Evolutionary conservation across 2,888 invertebrate genomes (phyloP).

Genomic region (Sarcophaga carnaria): DNA sequence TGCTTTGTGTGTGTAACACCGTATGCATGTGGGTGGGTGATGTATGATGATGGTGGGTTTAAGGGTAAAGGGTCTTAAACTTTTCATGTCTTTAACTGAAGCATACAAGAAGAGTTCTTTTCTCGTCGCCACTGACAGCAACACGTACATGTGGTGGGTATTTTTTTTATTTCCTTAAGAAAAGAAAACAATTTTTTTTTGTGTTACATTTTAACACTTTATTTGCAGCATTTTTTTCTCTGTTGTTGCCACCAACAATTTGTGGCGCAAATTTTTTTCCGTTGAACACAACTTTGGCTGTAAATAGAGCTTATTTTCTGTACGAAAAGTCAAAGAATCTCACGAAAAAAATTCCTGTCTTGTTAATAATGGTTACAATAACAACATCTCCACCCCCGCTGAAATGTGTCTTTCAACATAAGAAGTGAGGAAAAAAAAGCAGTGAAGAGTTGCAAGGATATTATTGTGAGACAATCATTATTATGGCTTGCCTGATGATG

Average conservation of each 20-base stretch:
- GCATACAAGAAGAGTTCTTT: slow-evolving; percentile 32
- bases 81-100: slow-evolving; percentile 23
- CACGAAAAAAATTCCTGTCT: slow-evolving; percentile 52
- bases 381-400: not conserved
- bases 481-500: not conserved
- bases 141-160: slow-evolving; percentile 60
- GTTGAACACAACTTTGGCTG: slow-evolving; percentile 45
- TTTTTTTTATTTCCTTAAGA: slow-evolving; percentile 36
- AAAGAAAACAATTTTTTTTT: not conserved
- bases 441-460: too few species aligned
- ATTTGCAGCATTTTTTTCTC: not conserved
- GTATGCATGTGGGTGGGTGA: not conserved
- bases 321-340: not conserved
- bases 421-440: too few species aligned
- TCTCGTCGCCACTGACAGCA: slow-evolving; percentile 60
- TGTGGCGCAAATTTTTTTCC: slow-evolving; percentile 46
- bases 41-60: not conserved
- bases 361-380: slow-evolving; percentile 48
- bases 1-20: slow-evolving; percentile 5
- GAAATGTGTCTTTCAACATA: slow-evolving; percentile 25
- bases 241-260: slow-evolving; percentile 24
- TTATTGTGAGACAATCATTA: not conserved
- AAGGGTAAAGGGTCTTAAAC: slow-evolving; percentile 45
- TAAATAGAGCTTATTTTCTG: slow-evolving; percentile 66
- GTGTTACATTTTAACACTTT: slow-evolving; percentile 59